Evolutionary conservation across 2,113 vertebrate genomes (phyloP).

Genomic region (Candoia aspera): DNA sequence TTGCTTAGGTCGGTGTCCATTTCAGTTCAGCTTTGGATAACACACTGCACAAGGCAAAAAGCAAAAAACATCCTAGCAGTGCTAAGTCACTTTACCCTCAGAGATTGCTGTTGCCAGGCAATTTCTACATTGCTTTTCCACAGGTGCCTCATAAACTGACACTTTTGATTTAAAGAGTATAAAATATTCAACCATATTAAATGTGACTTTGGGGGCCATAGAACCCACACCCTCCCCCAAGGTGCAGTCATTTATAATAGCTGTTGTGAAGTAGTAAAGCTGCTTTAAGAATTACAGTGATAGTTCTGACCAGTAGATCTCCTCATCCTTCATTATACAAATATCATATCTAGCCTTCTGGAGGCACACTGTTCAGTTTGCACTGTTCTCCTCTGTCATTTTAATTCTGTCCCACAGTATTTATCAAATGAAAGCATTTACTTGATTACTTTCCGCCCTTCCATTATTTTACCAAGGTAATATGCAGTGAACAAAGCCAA

Average conservation of each 20-base stretch:
- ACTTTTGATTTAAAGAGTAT: background rate
- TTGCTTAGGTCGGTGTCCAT: background rate
- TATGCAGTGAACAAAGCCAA: background rate
- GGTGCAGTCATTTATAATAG: background rate
- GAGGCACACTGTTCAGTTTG: background rate
- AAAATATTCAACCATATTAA: constrained; percentile 1
- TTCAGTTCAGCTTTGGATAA: background rate
- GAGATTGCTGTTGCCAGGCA: background rate
- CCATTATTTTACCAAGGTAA: background rate
- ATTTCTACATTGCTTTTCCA: background rate
- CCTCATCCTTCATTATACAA: background rate
- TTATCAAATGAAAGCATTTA: background rate
- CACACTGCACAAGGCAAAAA: background rate
- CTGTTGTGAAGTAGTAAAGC: background rate
- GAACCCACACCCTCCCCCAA: background rate
- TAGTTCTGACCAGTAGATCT: background rate
- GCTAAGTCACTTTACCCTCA: background rate
- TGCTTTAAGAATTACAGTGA: background rate
- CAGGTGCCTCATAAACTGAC: background rate
- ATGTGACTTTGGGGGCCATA: background rate
- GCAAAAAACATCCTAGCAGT: background rate
- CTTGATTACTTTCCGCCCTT: background rate
- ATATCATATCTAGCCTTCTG: background rate
- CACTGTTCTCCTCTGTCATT: background rate
- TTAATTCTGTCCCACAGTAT: background rate